phyloP scores from a whole-genome alignment of 2,888 invertebrate genomes.

The Pterostichus madidus region DNA sequence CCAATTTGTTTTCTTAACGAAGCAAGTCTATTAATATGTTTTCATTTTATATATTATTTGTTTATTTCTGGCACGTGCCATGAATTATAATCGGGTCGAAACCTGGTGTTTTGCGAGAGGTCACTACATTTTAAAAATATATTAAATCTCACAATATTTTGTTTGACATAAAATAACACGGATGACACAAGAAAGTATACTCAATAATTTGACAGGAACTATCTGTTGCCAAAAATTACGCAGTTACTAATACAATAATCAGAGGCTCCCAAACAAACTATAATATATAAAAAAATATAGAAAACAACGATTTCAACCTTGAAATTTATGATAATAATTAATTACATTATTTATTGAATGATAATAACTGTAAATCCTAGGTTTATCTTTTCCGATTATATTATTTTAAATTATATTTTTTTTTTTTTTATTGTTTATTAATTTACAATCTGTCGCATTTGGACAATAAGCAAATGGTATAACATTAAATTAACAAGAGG shows the following conservation, averaged over 20 bases:
- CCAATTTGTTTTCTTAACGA: constrained; percentile 26
- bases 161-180: background rate
- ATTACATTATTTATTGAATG: too few species aligned
- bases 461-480: too few species aligned
- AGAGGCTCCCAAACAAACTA: background rate
- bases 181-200: background rate
- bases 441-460: too few species aligned
- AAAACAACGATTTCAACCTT: too few species aligned
- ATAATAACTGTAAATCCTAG: too few species aligned
- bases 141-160: background rate
- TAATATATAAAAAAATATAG: background rate
- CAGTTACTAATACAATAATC: constrained; percentile 5
- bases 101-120: constrained; percentile 6
- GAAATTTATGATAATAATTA: too few species aligned
- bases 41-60: constrained; percentile 43
- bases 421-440: too few species aligned
- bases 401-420: too few species aligned
- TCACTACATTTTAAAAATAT: constrained; percentile 30
- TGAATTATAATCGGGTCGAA: constrained; percentile 13
- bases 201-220: constrained; percentile 3
- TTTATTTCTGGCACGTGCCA: constrained; percentile 40
- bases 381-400: too few species aligned
- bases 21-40: constrained; percentile 57
- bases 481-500: too few species aligned
- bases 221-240: constrained; percentile 45